Base-by-base conservation (phyloP, 2,797 vertebrate species). In the Hemitrygon akajei region DNA sequence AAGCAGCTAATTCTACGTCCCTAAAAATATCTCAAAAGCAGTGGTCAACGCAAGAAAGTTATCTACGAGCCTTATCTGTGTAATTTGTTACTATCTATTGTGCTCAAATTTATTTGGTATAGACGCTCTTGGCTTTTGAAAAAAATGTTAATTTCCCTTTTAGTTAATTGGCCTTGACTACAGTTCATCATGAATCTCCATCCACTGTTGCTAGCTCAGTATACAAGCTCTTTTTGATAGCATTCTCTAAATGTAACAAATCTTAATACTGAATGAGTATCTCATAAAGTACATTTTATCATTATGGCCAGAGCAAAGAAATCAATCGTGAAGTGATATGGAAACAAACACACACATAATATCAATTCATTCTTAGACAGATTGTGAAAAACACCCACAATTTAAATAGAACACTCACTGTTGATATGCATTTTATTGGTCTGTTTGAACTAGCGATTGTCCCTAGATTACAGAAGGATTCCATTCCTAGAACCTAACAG, bases 101-200 rank as follows among this genome's bases (percentile, higher is more conserved):
- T 94, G 95, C 95, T 91, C 94, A 95, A 93, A 94, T 95, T 95
- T 94, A 94, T 95, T 95, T 94, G 94, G 86, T 95, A 94, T 58
- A 94, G 22, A 73, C 94, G 80, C 95, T 95, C 94, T 96, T 96
- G 96, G 93, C 94, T 66, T 93, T 94, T 96, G 95, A 96, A 95
- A 96, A 96, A 96, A 96, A 96, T 95, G 94, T 94, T 95, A 94
- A 94, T 96, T 97, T 96, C 95, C 86, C 94, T 95, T 96, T 95
- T 94, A 93, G 63, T 94, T 97, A 96, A 96, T 97, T 94, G 95
- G 93, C 94, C 95, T 95, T 95, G 96, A 95, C 94, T 93, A 94
- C 94, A 95, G 93, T 20, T 34, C 40, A 37, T 27, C 69, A 92
- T 92, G 66, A 71, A 92, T 92, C 47, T 92, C 69, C n/a, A 73